These are phyloP conservation scores for Chrysodeixis includens DNA, from an alignment of 2,888 invertebrate species.

Conservation along the genomic window DNA sequence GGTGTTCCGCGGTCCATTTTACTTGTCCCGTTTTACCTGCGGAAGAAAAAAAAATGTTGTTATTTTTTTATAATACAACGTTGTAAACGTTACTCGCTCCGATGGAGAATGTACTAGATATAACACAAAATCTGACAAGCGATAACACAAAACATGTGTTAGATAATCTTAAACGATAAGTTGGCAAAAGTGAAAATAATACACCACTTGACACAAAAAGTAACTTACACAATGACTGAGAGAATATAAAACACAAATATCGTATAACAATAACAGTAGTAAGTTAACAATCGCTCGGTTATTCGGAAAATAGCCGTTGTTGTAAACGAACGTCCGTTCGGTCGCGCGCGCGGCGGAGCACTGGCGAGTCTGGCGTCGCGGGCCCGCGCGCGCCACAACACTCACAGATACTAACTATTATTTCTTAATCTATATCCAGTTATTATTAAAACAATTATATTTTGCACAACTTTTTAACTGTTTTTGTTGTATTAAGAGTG, in stretches of 20 bases:
- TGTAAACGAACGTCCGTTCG: constrained; percentile 69
- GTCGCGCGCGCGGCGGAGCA: constrained; percentile 68
- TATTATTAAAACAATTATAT: constrained; percentile 61
- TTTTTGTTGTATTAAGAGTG: constrained; percentile 50
- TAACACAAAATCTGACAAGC: constrained; percentile 35
- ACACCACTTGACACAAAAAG: constrained; percentile 11
- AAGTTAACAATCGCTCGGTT: constrained; percentile 79
- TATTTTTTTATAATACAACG: constrained; percentile 41
- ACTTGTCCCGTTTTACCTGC: constrained; percentile 77
- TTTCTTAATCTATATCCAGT: constrained; percentile 78
- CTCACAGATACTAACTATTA: constrained; percentile 67
- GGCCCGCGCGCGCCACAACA: constrained; percentile 54
- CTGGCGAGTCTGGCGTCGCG: constrained; percentile 70
- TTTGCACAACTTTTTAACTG: constrained; percentile 61
- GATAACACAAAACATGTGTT: constrained; percentile 48
- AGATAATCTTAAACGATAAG: constrained; percentile 29
- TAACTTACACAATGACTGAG: constrained; percentile 54
- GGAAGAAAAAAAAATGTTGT: constrained; percentile 59
- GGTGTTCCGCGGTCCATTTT: constrained; percentile 73
- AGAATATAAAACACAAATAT: constrained; percentile 39
- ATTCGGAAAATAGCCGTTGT: constrained; percentile 75
- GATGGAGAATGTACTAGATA: constrained; percentile 43
- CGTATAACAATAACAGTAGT: constrained; percentile 68
- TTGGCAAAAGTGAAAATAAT: constrained; percentile 7
- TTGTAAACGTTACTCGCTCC: constrained; percentile 38